These are phyloP conservation scores for Leptinotarsa texana DNA, from an alignment of 1,140 invertebrate species.

Conservation along the genomic window DNA sequence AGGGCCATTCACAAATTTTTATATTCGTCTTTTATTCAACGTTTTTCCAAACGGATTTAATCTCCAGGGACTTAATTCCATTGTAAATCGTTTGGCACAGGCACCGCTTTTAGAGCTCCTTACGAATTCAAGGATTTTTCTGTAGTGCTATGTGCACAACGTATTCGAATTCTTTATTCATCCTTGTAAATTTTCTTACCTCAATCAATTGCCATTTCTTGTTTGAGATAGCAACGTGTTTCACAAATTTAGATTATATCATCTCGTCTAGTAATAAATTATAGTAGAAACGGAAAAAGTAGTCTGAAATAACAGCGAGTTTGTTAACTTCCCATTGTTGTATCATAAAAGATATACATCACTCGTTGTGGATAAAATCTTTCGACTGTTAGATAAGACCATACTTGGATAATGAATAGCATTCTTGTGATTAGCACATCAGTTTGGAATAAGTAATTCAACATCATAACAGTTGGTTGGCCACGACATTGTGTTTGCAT, in stretches of 20 bases:
- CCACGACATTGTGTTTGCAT: too few species aligned
- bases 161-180: too few species aligned
- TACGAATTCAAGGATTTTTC: too few species aligned
- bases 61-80: too few species aligned
- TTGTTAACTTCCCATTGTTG: background rate
- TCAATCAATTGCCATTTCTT: background rate
- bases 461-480: background rate
- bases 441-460: background rate
- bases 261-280: constrained; percentile 3
- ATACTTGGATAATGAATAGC: background rate
- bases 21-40: too few species aligned
- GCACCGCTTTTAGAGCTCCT: too few species aligned
- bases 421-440: background rate
- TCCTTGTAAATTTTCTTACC: too few species aligned
- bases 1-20: too few species aligned
- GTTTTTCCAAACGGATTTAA: too few species aligned
- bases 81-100: too few species aligned
- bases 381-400: background rate
- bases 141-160: too few species aligned
- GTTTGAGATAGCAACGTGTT: background rate
- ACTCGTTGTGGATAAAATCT: background rate
- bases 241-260: constrained; percentile 8
- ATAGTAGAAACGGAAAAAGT: background rate
- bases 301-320: background rate
- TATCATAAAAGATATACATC: background rate